Base-by-base conservation (phyloP, 2,888 invertebrate genomes). In the Troides oblongomaculatus region DNA sequence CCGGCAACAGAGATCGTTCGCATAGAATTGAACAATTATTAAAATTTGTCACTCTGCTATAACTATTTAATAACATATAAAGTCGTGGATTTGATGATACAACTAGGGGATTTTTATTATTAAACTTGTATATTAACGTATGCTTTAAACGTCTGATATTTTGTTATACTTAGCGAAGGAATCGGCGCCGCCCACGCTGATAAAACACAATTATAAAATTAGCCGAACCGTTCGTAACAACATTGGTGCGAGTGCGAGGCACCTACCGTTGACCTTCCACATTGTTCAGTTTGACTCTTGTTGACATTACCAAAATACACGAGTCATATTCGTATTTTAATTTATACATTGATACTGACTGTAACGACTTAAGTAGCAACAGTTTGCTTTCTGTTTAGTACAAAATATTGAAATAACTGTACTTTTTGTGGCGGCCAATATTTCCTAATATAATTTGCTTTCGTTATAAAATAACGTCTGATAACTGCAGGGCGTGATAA, bases 191-290 rank as follows among this genome's bases (percentile, higher is more conserved):
- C 79, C 79, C 72, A 79, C 78, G 78, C 77, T 74, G 73, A 76
- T 75, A 74, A 77, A 78, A 79, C 75, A 79, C 76, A 78, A 79
- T 79, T 78, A 78, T 78, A 74, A 77, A 78, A 79, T 81, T 80
- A 80, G 77, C 77, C 73, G 70, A 71, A 67, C 74, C 72, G 76
- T 74, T 75, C 76, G 74, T 74, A 76, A 59, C 68, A 73, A 68
- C 73, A 74, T 74, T 76, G 76, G 68, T 74, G 76, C 69, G 74
- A 73, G 72, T 72, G 72, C 68, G 56, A 69, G 69, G 59, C 73
- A 74, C 72, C 74, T 74, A 73, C 74, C 69, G 71, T 36, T 73
- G 76, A 78, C 80, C 80, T 78, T 79, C 75, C 65, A 71, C 68
- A 64, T 71, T 71, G 72, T 73, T 72, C 74, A 73, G 50, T 70